phyloP scores from a whole-genome alignment of 1,140 invertebrate species.

The Nasonia giraulti region DNA sequence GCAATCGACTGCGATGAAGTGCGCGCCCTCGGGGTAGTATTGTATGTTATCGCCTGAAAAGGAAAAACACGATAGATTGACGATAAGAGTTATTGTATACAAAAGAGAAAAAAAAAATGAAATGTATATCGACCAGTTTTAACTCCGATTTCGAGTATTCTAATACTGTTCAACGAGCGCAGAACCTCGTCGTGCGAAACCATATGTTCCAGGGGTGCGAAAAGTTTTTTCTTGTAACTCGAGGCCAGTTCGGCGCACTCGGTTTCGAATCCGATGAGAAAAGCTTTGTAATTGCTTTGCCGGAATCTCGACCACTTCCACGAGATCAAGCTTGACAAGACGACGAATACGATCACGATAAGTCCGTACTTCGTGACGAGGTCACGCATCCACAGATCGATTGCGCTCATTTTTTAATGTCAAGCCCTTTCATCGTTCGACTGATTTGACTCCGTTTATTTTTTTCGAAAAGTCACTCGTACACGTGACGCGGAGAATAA shows the following conservation, averaged over 20 bases:
- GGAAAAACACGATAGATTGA: neutral
- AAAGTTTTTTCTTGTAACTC: slow-evolving; percentile 60
- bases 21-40: slow-evolving; percentile 65
- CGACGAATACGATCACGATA: slow-evolving; percentile 43
- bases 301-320: slow-evolving; percentile 62
- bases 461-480: too few species aligned
- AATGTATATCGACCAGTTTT: slow-evolving; percentile 63
- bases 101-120: neutral
- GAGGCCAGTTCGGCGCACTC: slow-evolving; percentile 64
- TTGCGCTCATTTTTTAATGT: slow-evolving; percentile 59
- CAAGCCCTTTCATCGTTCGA: neutral
- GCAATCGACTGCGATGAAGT: slow-evolving; percentile 67
- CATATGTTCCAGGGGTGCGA: slow-evolving; percentile 56
- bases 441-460: too few species aligned
- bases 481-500: too few species aligned
- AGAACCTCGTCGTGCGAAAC: slow-evolving; percentile 61
- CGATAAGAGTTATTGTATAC: too few species aligned
- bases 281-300: slow-evolving; percentile 58
- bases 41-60: slow-evolving; percentile 67
- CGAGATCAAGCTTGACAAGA: slow-evolving; percentile 37
- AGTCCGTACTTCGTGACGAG: slow-evolving; percentile 62
- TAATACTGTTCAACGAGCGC: slow-evolving; percentile 57
- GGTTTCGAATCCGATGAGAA: slow-evolving; percentile 66
- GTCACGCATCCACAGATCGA: slow-evolving; percentile 67
- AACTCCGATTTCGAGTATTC: slow-evolving; percentile 69